phyloP scores from a whole-genome alignment of 2,113 vertebrate species.

The Ammodytes dubius region DNA sequence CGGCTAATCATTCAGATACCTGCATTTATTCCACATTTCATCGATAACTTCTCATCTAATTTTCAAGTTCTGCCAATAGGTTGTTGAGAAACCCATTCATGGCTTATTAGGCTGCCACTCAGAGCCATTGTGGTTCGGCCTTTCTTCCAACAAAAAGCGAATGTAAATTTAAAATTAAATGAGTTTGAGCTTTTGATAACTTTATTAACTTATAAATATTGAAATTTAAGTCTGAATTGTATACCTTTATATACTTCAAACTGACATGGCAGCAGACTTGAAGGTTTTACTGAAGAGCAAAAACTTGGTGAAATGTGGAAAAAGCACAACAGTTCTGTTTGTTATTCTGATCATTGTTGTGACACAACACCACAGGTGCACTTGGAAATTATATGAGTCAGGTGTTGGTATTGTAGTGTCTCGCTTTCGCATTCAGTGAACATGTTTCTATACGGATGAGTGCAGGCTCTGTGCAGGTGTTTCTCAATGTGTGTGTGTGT shows the following conservation, averaged over 20 bases:
- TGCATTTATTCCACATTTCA: not conserved
- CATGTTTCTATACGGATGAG: slow-evolving; percentile 2
- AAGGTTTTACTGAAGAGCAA: slow-evolving; percentile 6
- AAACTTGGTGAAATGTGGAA: not conserved
- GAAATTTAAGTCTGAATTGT: not conserved
- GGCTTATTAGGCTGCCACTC: not conserved
- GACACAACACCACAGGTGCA: slow-evolving; percentile 7
- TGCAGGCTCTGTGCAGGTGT: not conserved
- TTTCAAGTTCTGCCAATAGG: not conserved
- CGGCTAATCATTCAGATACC: too few species aligned
- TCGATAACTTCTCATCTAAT: not conserved
- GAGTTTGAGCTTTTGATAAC: not conserved
- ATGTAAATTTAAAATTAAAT: not conserved
- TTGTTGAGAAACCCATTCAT: not conserved
- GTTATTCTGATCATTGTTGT: not conserved
- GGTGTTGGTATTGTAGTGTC: not conserved
- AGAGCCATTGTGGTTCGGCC: not conserved
- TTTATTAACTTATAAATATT: not conserved
- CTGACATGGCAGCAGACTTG: too few species aligned
- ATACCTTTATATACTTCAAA: not conserved
- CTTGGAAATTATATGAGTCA: not conserved
- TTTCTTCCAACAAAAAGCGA: not conserved
- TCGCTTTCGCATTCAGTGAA: slow-evolving; percentile 2
- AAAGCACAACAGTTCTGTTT: not conserved
- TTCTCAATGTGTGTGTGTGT: not conserved